These are phyloP conservation scores for Manacus vitellinus DNA, from an alignment of 2,113 vertebrate genomes.

Conservation along the genomic window DNA sequence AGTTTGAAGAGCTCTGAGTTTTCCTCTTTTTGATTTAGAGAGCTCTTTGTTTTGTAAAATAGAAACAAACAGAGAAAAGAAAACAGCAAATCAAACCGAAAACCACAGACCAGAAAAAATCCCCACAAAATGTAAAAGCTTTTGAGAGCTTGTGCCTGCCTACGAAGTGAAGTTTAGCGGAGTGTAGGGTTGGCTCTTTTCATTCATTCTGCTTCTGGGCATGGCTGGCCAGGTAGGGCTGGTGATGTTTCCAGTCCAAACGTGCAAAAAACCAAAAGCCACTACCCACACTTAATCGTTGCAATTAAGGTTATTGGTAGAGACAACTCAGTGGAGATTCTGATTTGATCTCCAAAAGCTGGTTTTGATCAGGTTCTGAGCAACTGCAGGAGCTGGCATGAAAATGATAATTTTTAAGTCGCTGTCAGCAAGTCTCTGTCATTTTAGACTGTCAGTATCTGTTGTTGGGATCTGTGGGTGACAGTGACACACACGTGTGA, in stretches of 20 bases:
- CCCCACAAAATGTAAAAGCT: background rate
- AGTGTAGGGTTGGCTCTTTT: background rate
- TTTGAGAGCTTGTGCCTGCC: background rate
- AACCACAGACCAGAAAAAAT: conserved; percentile 50
- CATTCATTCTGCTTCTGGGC: background rate
- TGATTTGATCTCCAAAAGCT: conserved; percentile 35
- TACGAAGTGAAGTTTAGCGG: background rate
- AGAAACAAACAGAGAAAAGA: conserved; percentile 46
- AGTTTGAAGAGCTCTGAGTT: background rate
- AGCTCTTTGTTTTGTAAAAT: conserved; percentile 41
- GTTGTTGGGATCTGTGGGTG: conserved; percentile 61
- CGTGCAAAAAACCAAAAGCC: background rate
- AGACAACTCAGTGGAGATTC: background rate
- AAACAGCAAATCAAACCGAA: conserved; percentile 52
- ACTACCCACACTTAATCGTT: background rate
- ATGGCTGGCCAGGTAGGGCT: background rate
- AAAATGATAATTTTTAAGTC: conserved; percentile 2
- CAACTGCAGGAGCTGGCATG: background rate
- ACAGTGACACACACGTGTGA: conserved; percentile 57
- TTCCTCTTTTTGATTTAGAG: background rate
- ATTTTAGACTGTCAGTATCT: conserved; percentile 39
- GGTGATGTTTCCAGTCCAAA: background rate
- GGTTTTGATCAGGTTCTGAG: background rate
- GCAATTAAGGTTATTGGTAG: background rate
- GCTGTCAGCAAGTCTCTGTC: conserved; percentile 57